These are phyloP conservation scores for Mormyrus lacerda DNA, from an alignment of 2,113 vertebrate genomes.

Conservation along the genomic window DNA sequence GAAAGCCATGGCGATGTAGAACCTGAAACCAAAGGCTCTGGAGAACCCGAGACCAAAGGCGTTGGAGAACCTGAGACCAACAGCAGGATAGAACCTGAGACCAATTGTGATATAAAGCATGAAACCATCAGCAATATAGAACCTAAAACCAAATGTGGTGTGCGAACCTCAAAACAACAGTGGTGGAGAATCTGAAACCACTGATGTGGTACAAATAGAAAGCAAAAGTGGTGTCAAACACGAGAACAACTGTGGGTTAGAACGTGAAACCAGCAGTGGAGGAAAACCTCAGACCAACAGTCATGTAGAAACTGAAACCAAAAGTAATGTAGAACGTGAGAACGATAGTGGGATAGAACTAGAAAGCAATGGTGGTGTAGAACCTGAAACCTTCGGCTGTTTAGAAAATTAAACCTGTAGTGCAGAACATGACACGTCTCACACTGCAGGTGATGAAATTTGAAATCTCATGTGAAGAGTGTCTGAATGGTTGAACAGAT, in stretches of 20 bases:
- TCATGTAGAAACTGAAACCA: neutral
- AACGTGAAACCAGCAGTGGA: neutral
- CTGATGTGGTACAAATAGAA: neutral
- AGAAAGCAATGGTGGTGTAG: neutral
- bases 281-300: neutral
- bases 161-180: neutral
- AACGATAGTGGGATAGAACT: neutral
- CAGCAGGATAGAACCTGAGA: neutral
- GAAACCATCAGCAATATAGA: neutral
- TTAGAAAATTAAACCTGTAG: neutral
- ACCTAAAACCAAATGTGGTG: neutral
- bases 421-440: neutral
- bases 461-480: neutral
- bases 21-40: neutral
- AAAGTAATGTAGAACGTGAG: neutral
- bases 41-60: neutral
- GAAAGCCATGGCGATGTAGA: neutral
- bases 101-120: neutral
- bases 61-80: neutral
- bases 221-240: neutral
- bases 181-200: neutral
- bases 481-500: neutral
- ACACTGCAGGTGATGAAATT: neutral
- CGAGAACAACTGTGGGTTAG: neutral
- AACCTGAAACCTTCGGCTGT: neutral